phyloP scores from a whole-genome alignment of 2,888 invertebrate species.

The Odiellus spinosus region DNA sequence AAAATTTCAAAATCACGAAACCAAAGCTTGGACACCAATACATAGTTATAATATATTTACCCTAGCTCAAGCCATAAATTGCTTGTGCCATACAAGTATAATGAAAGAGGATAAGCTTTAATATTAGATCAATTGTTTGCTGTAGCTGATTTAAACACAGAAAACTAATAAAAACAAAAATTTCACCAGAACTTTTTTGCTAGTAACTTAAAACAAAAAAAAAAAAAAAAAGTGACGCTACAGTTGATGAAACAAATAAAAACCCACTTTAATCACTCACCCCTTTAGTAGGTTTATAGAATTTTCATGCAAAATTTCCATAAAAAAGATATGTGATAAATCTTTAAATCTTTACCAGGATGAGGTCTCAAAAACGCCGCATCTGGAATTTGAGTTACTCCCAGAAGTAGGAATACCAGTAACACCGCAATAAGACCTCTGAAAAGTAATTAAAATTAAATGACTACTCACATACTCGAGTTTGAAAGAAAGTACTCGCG shows the following conservation, averaged over 20 bases:
- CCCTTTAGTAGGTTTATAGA: too few relatives aligned
- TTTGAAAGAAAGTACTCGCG: too few relatives aligned
- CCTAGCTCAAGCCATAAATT: too few relatives aligned
- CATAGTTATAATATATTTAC: too few relatives aligned
- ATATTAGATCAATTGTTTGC: too few relatives aligned
- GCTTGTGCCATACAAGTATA: too few relatives aligned
- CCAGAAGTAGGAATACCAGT: slow-evolving; percentile 36
- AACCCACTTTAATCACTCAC: too few relatives aligned
- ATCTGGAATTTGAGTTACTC: slow-evolving; percentile 39
- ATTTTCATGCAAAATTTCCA: too few relatives aligned
- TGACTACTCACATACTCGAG: not conserved
- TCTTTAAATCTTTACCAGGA: slow-evolving; percentile 28
- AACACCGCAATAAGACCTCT: slow-evolving; percentile 37
- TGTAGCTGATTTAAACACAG: not conserved
- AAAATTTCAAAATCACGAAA: too few relatives aligned
- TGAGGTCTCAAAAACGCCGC: slow-evolving; percentile 40
- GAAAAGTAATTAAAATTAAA: slow-evolving; percentile 15
- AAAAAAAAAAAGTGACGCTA: not conserved
- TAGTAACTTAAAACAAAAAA: not conserved
- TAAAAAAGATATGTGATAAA: too few relatives aligned
- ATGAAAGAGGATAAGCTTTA: too few relatives aligned
- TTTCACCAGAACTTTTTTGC: not conserved
- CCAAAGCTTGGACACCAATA: too few relatives aligned
- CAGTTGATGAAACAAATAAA: not conserved
- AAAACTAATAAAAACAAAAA: slow-evolving; percentile 6